Conservation (phyloP, 2,797 vertebrate genomes). For the Molossus alvarezi region DNA sequence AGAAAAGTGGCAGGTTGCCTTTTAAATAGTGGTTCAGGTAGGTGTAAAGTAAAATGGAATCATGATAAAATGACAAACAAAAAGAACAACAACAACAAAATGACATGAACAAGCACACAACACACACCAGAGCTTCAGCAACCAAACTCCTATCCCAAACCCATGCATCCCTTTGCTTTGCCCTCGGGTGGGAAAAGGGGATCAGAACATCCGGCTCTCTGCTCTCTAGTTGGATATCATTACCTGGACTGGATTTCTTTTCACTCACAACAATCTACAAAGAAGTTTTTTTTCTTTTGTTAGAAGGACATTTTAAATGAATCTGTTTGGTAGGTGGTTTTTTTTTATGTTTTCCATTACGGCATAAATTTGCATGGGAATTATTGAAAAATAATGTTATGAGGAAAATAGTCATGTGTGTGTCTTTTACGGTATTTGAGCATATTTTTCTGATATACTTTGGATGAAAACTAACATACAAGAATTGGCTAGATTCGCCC, state of each 20-base stretch:
- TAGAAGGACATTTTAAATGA: constrained; percentile 8
- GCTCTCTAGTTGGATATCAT: not conserved
- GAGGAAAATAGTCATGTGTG: not conserved
- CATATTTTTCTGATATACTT: not conserved
- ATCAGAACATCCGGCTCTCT: not conserved
- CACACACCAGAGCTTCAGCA: not conserved
- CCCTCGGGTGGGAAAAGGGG: not conserved
- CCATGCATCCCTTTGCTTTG: not conserved
- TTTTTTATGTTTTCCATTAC: constrained; percentile 15
- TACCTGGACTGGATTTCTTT: not conserved
- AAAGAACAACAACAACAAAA: not conserved
- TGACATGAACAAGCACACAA: not conserved
- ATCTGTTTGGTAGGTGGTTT: not conserved
- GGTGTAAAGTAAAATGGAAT: constrained; percentile 1
- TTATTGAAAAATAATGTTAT: constrained; percentile 8
- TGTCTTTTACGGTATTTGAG: constrained; percentile 22
- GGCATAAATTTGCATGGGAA: not conserved
- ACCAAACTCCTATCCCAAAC: not conserved
- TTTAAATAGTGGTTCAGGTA: not conserved
- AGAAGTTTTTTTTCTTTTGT: not conserved
- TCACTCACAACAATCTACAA: not conserved
- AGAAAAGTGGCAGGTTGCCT: not conserved
- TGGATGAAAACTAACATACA: not conserved
- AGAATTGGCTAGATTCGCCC: not conserved
- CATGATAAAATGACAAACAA: not conserved